A percentile compares a stretch with the other conserved stretches of the same genome.
Evolutionary conservation across 64 coral and sea anemone genomes (phyloP).

Genomic region (Pocillopora damicornis): DNA sequence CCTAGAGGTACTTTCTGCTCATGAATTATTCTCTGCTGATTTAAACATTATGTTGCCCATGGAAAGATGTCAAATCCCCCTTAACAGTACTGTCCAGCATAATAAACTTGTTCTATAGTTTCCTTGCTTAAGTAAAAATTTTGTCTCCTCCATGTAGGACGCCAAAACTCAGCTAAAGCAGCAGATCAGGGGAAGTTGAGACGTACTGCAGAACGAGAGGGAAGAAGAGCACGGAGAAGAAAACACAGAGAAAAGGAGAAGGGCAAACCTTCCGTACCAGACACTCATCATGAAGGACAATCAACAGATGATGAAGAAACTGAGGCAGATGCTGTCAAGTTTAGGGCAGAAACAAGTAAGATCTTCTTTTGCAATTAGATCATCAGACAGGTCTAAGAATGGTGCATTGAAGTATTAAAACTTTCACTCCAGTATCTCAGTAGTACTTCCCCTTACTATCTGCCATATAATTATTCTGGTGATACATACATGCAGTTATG

Average conservation of each 20-base stretch:
- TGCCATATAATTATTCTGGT: too few species aligned
- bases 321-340: conserved; percentile 81
- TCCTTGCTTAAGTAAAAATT: too few species aligned
- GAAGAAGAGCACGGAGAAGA: conserved; percentile 75
- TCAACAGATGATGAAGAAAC: conserved; percentile 97
- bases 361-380: neutral
- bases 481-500: too few species aligned
- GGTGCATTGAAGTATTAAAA: neutral
- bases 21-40: too few species aligned
- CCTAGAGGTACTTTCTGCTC: too few species aligned
- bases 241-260: conserved; percentile 73
- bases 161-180: conserved; percentile 22
- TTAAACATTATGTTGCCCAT: too few species aligned
- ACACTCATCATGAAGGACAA: conserved; percentile 90
- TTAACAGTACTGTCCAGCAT: too few species aligned
- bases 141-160: too few species aligned
- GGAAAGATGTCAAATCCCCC: too few species aligned
- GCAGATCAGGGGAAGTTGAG: conserved; percentile 70
- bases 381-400: neutral
- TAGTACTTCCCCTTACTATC: too few species aligned
- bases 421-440: too few species aligned
- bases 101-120: too few species aligned
- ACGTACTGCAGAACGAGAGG: conserved; percentile 85
- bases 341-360: conserved; percentile 83
- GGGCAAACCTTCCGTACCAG: conserved; percentile 24